Percentiles rank a stretch among this genome's conserved stretches.
Conservation (phyloP, 2,888 invertebrate species). For the Fragum whitleyi region DNA sequence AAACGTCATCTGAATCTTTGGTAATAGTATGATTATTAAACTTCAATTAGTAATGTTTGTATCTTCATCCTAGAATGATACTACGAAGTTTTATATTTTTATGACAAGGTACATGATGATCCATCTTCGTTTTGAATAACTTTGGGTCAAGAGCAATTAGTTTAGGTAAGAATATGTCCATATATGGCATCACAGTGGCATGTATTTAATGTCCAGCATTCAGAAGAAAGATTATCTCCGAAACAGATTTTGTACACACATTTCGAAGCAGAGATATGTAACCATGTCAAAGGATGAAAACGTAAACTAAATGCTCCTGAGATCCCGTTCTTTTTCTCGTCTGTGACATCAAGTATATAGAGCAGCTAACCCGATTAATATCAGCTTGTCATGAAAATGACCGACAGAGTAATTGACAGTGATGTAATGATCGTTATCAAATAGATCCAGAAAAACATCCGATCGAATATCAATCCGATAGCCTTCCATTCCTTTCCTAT, state of each 20-base stretch:
- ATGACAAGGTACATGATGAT: conserved; percentile 12
- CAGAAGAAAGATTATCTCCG: neutral
- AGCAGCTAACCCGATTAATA: conserved; percentile 47
- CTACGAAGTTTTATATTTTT: neutral
- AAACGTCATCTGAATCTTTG: neutral
- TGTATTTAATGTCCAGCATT: neutral
- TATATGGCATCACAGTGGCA: neutral
- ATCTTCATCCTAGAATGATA: neutral
- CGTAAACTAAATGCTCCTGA: conserved; percentile 21
- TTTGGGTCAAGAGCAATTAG: neutral
- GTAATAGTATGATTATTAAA: neutral
- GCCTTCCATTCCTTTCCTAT: conserved; percentile 83
- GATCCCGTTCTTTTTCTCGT: neutral
- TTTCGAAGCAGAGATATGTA: neutral
- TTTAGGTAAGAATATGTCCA: neutral
- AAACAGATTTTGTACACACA: neutral
- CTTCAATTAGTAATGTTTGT: neutral
- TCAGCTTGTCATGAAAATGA: conserved; percentile 66
- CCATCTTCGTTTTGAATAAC: neutral
- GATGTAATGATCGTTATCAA: conserved; percentile 80
- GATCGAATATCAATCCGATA: conserved; percentile 82
- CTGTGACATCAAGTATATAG: conserved; percentile 41
- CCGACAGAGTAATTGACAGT: conserved; percentile 75
- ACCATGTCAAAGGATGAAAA: neutral
- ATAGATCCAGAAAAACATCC: conserved; percentile 83